Conservation (phyloP, 2,888 invertebrate genomes). For the Rhamnusium bicolor region DNA sequence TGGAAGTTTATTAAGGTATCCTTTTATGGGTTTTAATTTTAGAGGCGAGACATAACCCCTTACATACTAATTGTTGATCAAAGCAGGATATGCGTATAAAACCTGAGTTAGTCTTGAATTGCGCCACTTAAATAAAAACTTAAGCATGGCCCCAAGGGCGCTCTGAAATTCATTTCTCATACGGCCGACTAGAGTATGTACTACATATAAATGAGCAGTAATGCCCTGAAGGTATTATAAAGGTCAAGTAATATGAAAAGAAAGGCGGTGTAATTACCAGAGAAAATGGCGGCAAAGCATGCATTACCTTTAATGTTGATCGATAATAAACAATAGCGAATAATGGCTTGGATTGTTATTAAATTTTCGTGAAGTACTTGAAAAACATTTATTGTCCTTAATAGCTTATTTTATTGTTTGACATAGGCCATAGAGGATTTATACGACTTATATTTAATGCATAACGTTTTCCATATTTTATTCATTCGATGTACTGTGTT, state of each 20-base stretch:
- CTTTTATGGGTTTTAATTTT: too few species aligned
- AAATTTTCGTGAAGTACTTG: neutral
- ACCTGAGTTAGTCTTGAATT: neutral
- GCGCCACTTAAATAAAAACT: neutral
- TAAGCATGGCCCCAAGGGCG: neutral
- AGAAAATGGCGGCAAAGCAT: conserved; percentile 2
- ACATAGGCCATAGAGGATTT: neutral
- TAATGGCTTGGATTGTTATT: neutral
- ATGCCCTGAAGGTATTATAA: conserved; percentile 4
- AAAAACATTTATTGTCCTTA: neutral
- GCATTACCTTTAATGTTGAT: conserved; percentile 1
- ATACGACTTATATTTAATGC: too few species aligned
- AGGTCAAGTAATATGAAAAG: conserved; percentile 6
- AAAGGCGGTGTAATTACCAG: conserved; percentile 3
- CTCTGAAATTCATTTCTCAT: neutral
- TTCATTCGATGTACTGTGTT: too few species aligned
- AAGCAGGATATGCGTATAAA: neutral
- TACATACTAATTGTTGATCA: too few species aligned
- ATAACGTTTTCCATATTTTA: too few species aligned
- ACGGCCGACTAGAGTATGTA: neutral
- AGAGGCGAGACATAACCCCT: too few species aligned
- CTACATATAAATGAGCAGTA: conserved; percentile 10
- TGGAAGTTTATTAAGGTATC: too few species aligned
- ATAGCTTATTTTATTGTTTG: neutral
- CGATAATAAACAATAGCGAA: neutral